phyloP scores from a whole-genome alignment of 2,113 vertebrate species.

The Halcyon senegalensis region DNA sequence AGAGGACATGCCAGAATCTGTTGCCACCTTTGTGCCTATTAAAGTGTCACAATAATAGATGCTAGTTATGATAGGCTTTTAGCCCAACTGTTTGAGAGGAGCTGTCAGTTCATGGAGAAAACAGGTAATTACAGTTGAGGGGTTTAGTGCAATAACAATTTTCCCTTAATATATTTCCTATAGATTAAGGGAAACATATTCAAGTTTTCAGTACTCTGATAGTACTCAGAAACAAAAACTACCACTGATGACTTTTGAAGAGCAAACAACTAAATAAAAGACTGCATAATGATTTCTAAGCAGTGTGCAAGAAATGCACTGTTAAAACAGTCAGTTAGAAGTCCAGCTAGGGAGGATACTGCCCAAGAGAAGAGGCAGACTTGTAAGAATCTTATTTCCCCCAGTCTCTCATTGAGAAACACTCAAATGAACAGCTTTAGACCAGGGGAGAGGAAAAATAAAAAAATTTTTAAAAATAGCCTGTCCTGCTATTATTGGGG shows the following conservation, averaged over 20 bases:
- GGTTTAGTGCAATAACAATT: background rate
- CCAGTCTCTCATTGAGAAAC: background rate
- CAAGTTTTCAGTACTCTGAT: background rate
- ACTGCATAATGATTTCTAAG: background rate
- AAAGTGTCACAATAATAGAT: background rate
- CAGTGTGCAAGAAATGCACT: background rate
- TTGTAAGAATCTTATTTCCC: background rate
- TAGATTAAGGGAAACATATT: background rate
- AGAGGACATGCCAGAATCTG: background rate
- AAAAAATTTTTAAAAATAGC: background rate
- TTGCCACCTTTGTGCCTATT: background rate
- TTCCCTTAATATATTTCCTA: background rate
- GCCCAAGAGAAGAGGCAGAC: background rate
- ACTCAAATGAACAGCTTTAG: background rate
- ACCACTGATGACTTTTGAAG: background rate
- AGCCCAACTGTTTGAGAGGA: background rate
- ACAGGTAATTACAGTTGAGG: background rate
- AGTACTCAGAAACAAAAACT: background rate
- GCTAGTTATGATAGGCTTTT: background rate
- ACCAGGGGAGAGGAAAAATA: background rate
- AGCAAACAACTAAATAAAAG: background rate
- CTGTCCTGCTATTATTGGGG: background rate
- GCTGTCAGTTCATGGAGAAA: background rate
- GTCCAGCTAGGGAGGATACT: background rate
- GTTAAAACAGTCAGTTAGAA: background rate